Conservation (phyloP, 1,140 invertebrate species). For the Drosophila melanica region DNA sequence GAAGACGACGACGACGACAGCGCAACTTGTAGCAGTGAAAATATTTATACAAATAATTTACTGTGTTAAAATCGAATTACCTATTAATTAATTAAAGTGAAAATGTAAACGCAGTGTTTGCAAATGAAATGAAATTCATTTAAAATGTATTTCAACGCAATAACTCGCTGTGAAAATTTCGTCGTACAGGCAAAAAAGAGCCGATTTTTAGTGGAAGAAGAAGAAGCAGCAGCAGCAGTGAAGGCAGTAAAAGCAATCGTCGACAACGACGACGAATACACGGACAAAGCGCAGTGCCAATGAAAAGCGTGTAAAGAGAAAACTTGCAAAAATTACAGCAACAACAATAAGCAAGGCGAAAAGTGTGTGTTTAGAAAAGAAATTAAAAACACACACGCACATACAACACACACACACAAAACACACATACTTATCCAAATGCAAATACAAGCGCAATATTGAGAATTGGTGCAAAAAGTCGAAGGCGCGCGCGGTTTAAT, state of each 20-base stretch:
- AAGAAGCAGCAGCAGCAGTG: slow-evolving; percentile 64
- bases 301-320: slow-evolving; percentile 74
- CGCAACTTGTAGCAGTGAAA: slow-evolving; percentile 77
- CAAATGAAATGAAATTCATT: slow-evolving; percentile 65
- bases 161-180: slow-evolving; percentile 72
- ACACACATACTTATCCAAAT: slow-evolving; percentile 45
- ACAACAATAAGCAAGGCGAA: slow-evolving; percentile 66
- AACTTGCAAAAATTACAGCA: slow-evolving; percentile 80
- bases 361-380: slow-evolving; percentile 82
- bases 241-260: slow-evolving; percentile 73
- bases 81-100: slow-evolving; percentile 55
- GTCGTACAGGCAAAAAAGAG: slow-evolving; percentile 76
- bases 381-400: slow-evolving; percentile 77
- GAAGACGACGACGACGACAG: slow-evolving; percentile 46
- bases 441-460: slow-evolving; percentile 52
- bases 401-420: slow-evolving; percentile 51
- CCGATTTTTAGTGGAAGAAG: slow-evolving; percentile 76
- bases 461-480: slow-evolving; percentile 75
- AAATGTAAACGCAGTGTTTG: slow-evolving; percentile 66
- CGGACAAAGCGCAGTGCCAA: slow-evolving; percentile 70
- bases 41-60: slow-evolving; percentile 69
- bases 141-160: slow-evolving; percentile 72
- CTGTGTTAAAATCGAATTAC: slow-evolving; percentile 57
- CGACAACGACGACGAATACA: slow-evolving; percentile 63
- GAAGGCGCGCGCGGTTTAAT: slow-evolving; percentile 77